These are phyloP conservation scores for Halcyon badia DNA, from an alignment of 2,797 vertebrate species.

Conservation along the genomic window DNA sequence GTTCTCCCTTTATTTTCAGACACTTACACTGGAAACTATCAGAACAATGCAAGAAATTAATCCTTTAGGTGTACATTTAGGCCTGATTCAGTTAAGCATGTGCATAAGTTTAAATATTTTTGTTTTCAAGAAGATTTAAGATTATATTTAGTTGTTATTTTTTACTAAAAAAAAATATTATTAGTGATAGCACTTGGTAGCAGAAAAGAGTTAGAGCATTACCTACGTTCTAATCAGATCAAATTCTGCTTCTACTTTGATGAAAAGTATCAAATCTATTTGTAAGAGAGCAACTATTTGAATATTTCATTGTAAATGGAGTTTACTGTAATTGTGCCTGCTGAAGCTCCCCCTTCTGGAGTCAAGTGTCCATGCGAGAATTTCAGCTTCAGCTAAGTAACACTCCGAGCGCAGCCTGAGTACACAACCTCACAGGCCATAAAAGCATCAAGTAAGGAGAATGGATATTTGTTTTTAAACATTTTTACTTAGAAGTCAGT, in stretches of 20 bases:
- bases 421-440: neutral
- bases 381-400: neutral
- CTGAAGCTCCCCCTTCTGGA: constrained; percentile 68
- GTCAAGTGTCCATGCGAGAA: neutral
- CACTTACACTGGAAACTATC: neutral
- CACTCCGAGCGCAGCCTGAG: neutral
- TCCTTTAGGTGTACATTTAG: neutral
- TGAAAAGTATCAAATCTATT: neutral
- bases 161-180: neutral
- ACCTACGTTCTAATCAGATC: neutral
- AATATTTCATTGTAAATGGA: neutral
- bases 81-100: neutral
- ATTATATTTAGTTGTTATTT: neutral
- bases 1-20: neutral
- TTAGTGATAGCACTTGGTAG: neutral
- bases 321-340: neutral
- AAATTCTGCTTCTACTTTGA: neutral
- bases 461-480: neutral
- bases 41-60: neutral
- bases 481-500: neutral
- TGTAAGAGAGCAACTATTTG: neutral
- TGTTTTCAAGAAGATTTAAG: neutral
- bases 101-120: neutral
- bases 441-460: neutral
- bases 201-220: neutral